These are phyloP conservation scores for Coptodon rendalli DNA, from an alignment of 2,113 vertebrate genomes.

Conservation along the genomic window DNA sequence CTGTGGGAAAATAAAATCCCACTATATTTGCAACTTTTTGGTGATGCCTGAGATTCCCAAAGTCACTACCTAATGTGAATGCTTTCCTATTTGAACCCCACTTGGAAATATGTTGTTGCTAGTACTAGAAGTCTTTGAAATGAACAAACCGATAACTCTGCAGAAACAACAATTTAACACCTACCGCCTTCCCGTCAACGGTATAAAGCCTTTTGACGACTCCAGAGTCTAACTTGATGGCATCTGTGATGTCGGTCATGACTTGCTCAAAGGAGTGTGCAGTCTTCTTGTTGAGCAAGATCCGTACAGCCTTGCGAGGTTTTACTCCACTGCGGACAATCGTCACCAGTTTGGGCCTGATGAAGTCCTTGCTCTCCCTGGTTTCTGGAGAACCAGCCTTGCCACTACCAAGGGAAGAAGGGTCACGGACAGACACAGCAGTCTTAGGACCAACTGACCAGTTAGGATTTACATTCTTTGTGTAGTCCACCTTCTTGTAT, in stretches of 20 bases:
- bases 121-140: neutral
- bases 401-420: conserved; percentile 80
- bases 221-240: conserved; percentile 95
- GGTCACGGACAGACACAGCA: conserved; percentile 67
- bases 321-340: conserved; percentile 96
- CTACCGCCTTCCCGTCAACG: conserved; percentile 93
- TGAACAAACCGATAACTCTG: neutral
- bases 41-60: neutral
- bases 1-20: neutral
- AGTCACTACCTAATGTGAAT: neutral
- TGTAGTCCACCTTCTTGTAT: conserved; percentile 94
- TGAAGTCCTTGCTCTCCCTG: conserved; percentile 91
- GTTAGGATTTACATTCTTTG: conserved; percentile 97
- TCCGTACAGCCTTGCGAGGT: conserved; percentile 89
- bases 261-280: conserved; percentile 98
- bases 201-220: conserved; percentile 93
- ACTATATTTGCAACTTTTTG: neutral
- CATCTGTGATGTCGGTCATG: conserved; percentile 93
- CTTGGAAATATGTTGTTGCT: neutral
- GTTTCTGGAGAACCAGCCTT: conserved; percentile 77
- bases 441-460: conserved; percentile 91
- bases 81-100: neutral
- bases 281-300: conserved; percentile 98
- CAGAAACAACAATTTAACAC: conserved; percentile 4
- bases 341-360: conserved; percentile 94